A percentile compares a stretch with the other conserved stretches of the same genome.
Conservation (phyloP, 2,888 invertebrate genomes). For the Subacronicta megacephala region DNA sequence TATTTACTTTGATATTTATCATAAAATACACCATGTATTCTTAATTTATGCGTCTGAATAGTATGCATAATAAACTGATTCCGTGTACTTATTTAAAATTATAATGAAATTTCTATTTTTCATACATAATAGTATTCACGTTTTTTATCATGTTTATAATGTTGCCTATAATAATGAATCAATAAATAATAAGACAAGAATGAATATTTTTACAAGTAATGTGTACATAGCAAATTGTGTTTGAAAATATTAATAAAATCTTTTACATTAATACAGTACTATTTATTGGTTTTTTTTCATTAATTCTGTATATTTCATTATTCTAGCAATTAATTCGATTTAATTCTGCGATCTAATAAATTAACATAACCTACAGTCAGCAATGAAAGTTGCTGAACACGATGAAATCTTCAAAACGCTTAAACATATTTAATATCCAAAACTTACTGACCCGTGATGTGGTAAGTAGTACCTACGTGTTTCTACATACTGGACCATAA, state of each 20-base stretch:
- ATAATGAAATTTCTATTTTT: constrained; percentile 82
- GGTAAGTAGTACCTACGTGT: too few species aligned
- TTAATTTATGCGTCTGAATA: constrained; percentile 69
- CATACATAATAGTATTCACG: constrained; percentile 81
- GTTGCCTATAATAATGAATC: constrained; percentile 87
- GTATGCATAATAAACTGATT: constrained; percentile 75
- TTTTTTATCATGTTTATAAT: constrained; percentile 83
- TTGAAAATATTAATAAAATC: constrained; percentile 88
- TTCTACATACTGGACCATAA: too few species aligned
- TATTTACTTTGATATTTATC: constrained; percentile 70
- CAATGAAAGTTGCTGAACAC: too few species aligned
- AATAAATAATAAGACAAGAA: constrained; percentile 87
- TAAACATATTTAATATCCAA: too few species aligned
- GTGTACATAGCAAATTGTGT: constrained; percentile 89
- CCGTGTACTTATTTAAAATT: constrained; percentile 85
- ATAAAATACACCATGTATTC: constrained; percentile 66
- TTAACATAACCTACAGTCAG: too few species aligned
- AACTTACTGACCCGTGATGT: too few species aligned
- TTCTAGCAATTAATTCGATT: too few species aligned
- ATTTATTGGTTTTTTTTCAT: constrained; percentile 22
- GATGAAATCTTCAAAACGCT: too few species aligned
- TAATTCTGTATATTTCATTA: too few species aligned
- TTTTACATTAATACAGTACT: constrained; percentile 77
- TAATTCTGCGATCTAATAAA: background rate
- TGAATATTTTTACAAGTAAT: constrained; percentile 90